phyloP scores from a whole-genome alignment of 2,888 invertebrate genomes.

The Pristionchus exspectatus region DNA sequence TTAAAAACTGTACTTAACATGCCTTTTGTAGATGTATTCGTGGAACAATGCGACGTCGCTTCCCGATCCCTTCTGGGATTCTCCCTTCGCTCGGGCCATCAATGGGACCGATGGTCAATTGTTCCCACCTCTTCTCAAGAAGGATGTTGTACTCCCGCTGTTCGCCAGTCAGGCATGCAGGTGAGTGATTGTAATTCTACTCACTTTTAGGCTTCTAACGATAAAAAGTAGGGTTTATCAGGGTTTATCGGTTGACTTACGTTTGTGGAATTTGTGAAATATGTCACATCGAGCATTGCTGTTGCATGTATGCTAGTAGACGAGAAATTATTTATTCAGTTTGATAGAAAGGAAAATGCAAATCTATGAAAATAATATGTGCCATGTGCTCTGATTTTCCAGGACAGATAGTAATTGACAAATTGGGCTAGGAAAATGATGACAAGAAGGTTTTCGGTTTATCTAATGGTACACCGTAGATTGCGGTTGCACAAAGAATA shows the following conservation, averaged over 20 bases:
- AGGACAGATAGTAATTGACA: too few species aligned
- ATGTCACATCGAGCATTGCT: neutral
- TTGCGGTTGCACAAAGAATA: neutral
- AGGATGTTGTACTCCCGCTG: constrained; percentile 60
- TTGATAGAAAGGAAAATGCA: too few species aligned
- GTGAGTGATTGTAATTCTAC: constrained; percentile 55
- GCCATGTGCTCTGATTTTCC: too few species aligned
- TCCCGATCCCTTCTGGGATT: constrained; percentile 68
- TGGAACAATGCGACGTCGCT: constrained; percentile 72
- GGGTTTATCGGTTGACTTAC: too few species aligned
- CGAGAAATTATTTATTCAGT: neutral
- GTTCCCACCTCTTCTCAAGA: constrained; percentile 70
- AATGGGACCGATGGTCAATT: constrained; percentile 76
- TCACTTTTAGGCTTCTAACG: neutral
- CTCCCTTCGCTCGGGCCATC: constrained; percentile 70
- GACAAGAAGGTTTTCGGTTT: neutral
- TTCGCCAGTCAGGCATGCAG: constrained; percentile 73
- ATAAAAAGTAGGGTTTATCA: constrained; percentile 23
- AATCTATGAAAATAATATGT: too few species aligned
- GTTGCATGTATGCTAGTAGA: neutral
- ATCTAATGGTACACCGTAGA: neutral
- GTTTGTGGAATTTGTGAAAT: neutral
- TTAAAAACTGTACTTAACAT: neutral
- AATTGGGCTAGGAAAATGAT: too few species aligned
- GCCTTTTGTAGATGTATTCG: constrained; percentile 63